Conservation (phyloP, 2,888 invertebrate genomes). For the Meganola albula region DNA sequence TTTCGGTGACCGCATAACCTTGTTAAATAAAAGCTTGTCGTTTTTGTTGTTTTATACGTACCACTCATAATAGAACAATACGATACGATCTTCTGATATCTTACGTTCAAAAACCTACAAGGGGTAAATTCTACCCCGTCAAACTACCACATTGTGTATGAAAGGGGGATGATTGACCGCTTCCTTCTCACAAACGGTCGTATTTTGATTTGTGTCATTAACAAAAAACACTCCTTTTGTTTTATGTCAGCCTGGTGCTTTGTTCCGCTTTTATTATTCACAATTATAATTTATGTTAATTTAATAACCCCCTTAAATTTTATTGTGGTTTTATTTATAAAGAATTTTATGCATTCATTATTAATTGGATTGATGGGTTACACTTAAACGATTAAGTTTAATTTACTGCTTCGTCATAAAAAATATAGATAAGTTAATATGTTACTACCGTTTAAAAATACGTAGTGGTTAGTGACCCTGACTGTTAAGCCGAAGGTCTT, state of each 20-base stretch:
- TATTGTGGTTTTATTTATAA: conserved; percentile 10
- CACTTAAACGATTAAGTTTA: neutral
- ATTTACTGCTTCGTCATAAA: neutral
- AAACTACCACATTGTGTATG: conserved; percentile 33
- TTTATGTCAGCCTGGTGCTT: conserved; percentile 48
- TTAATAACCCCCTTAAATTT: conserved; percentile 33
- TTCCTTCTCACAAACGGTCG: conserved; percentile 62
- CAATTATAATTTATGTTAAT: conserved; percentile 45
- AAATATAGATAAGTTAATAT: no score
- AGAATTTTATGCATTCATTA: conserved; percentile 11
- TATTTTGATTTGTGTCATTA: conserved; percentile 54
- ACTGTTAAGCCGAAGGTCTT: no score
- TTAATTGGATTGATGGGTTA: conserved; percentile 6
- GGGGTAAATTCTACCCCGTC: conserved; percentile 3
- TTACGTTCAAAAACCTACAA: no score
- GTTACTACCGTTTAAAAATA: no score
- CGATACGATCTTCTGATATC: no score
- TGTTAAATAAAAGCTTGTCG: no score
- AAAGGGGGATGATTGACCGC: conserved; percentile 69
- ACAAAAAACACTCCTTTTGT: conserved; percentile 33
- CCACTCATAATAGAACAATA: no score
- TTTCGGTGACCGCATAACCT: no score
- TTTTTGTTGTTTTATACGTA: no score
- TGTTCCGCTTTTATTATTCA: conserved; percentile 28
- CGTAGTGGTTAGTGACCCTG: no score